Percentiles rank a stretch among this genome's conserved stretches.
Conservation (phyloP, 2,113 vertebrate genomes). For the Morone saxatilis region DNA sequence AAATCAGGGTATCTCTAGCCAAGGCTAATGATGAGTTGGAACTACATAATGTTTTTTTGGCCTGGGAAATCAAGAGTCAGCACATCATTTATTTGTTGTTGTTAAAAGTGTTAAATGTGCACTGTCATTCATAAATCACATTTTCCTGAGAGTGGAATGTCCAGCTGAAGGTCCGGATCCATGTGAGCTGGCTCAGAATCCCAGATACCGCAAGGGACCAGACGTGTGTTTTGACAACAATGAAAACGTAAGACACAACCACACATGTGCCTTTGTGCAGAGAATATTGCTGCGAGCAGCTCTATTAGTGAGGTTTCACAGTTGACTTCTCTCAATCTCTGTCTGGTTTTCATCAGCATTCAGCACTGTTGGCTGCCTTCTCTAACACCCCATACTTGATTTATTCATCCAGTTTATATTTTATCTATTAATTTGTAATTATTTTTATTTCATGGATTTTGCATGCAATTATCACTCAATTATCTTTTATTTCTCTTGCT, state of each 20-base stretch:
- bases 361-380: conserved; percentile 68
- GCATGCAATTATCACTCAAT: conserved; percentile 15
- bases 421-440: conserved; percentile 48
- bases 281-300: conserved; percentile 36
- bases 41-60: not conserved
- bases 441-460: conserved; percentile 15
- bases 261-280: conserved; percentile 14
- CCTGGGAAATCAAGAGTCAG: conserved; percentile 19
- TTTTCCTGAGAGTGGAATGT: conserved; percentile 85
- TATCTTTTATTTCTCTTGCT: conserved; percentile 17
- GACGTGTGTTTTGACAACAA: conserved; percentile 97
- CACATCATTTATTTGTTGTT: conserved; percentile 27
- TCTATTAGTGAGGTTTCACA: conserved; percentile 26
- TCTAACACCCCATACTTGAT: conserved; percentile 64
- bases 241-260: conserved; percentile 86
- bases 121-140: not conserved
- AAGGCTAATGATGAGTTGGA: conserved; percentile 20
- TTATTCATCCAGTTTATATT: conserved; percentile 53
- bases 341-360: conserved; percentile 73
- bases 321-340: conserved; percentile 42
- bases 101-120: conserved; percentile 32
- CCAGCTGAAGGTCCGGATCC: conserved; percentile 95
- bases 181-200: conserved; percentile 94
- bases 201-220: conserved; percentile 95
- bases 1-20: not conserved